These are phyloP conservation scores for Oryzias javanicus DNA, from an alignment of 2,113 vertebrate species.

Conservation along the genomic window DNA sequence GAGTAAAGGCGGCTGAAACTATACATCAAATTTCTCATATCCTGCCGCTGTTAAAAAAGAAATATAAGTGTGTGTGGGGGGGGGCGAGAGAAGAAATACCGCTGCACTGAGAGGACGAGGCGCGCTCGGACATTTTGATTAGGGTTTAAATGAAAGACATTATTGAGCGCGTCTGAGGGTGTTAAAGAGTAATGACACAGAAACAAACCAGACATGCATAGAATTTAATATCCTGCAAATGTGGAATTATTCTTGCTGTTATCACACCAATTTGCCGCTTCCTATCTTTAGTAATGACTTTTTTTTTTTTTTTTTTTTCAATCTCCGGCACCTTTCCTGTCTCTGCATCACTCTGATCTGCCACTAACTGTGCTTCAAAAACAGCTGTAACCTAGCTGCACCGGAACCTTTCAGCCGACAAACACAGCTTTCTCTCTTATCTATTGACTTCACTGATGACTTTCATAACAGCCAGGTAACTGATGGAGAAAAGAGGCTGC, in stretches of 20 bases:
- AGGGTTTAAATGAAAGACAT: slow-evolving; percentile 54
- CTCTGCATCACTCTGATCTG: slow-evolving; percentile 27
- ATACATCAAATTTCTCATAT: slow-evolving; percentile 48
- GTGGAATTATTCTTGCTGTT: slow-evolving; percentile 41
- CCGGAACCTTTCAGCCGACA: slow-evolving; percentile 33
- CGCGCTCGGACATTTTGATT: slow-evolving; percentile 31
- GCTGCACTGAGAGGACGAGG: background rate
- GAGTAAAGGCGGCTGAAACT: slow-evolving; percentile 17
- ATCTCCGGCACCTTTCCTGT: slow-evolving; percentile 26
- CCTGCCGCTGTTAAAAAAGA: slow-evolving; percentile 37
- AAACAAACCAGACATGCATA: slow-evolving; percentile 21
- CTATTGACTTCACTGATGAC: slow-evolving; percentile 43
- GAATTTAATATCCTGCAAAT: slow-evolving; percentile 48
- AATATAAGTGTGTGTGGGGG: slow-evolving; percentile 4
- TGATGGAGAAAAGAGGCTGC: slow-evolving; percentile 10
- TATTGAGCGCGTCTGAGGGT: slow-evolving; percentile 25
- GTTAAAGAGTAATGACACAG: slow-evolving; percentile 37
- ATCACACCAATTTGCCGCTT: slow-evolving; percentile 39
- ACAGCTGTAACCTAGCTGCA: slow-evolving; percentile 26
- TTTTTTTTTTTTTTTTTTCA: background rate
- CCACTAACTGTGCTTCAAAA: slow-evolving; percentile 22
- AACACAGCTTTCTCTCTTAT: slow-evolving; percentile 32
- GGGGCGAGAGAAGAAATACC: slow-evolving; percentile 12
- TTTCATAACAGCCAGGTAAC: slow-evolving; percentile 28
- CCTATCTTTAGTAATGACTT: slow-evolving; percentile 31